Conservation (phyloP, 2,797 vertebrate species). For the Coreius guichenoti region DNA sequence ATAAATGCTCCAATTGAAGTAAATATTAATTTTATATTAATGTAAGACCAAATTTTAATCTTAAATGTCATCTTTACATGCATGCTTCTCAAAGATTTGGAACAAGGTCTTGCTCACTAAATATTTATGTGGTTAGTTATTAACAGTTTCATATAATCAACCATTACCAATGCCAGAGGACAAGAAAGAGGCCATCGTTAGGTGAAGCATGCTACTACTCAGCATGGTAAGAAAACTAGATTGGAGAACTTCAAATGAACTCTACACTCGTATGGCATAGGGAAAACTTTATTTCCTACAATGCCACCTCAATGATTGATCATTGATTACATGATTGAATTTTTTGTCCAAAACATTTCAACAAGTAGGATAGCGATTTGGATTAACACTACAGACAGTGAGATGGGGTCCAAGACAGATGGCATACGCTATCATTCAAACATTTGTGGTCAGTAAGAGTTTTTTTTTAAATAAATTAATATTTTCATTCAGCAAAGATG, state of each 20-base stretch:
- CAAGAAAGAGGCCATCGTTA: constrained; percentile 18
- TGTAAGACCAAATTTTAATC: neutral
- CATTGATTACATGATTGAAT: too few relatives aligned
- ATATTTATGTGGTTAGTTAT: constrained; percentile 53
- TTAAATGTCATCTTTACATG: constrained; percentile 3
- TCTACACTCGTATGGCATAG: neutral
- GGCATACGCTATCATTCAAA: neutral
- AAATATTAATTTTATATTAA: neutral
- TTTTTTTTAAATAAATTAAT: neutral
- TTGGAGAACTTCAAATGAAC: neutral
- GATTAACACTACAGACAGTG: neutral
- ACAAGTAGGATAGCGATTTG: neutral
- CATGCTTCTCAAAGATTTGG: neutral
- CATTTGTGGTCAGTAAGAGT: neutral
- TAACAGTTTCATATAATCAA: constrained; percentile 47
- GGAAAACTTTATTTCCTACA: neutral
- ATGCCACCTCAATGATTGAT: neutral
- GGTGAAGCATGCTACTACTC: neutral
- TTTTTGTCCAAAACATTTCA: neutral
- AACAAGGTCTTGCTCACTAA: constrained; percentile 34
- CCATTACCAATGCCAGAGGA: constrained; percentile 47
- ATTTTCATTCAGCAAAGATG: neutral
- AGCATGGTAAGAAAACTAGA: neutral
- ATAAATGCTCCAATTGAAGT: neutral
- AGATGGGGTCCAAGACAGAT: too few relatives aligned